These are phyloP conservation scores for Darevskia nairensis DNA, from an alignment of 2,797 vertebrate genomes.

Conservation along the genomic window DNA sequence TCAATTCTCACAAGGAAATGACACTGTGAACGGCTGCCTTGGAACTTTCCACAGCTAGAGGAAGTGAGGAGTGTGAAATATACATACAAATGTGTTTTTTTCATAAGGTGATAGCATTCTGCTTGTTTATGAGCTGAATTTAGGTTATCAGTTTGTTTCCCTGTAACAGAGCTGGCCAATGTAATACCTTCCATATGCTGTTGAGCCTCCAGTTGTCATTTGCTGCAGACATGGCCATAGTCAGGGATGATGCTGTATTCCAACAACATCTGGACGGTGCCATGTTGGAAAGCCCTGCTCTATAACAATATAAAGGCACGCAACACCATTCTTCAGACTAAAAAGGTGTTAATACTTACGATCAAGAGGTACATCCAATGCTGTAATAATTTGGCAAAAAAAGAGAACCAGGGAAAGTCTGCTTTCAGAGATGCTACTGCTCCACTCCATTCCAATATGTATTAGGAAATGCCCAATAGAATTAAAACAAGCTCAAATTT, in stretches of 20 bases:
- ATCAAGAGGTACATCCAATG: slow-evolving; percentile 95
- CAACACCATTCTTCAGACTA: not conserved
- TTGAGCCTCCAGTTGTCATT: too few relatives aligned
- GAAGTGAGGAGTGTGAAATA: not conserved
- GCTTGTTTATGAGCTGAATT: not conserved
- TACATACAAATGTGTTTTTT: not conserved
- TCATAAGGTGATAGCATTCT: not conserved
- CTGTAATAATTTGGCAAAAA: slow-evolving; percentile 83
- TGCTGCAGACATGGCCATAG: too few relatives aligned
- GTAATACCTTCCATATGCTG: too few relatives aligned
- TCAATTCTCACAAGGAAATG: not conserved
- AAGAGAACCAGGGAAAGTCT: slow-evolving; percentile 82
- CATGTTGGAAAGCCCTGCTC: too few relatives aligned
- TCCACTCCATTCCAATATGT: slow-evolving; percentile 78
- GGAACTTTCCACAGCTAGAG: not conserved
- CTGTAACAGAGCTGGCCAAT: not conserved
- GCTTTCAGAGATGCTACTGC: slow-evolving; percentile 75
- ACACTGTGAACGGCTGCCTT: not conserved
- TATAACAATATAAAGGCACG: not conserved
- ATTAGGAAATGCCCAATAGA: slow-evolving; percentile 73
- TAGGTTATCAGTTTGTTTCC: not conserved
- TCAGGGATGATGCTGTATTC: too few relatives aligned
- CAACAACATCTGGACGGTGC: too few relatives aligned
- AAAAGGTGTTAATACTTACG: slow-evolving; percentile 84
- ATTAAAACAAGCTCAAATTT: slow-evolving; percentile 64